Evolutionary conservation across 1,140 invertebrate species (phyloP), one percentile per base, ranked within the genome.

Genomic region (Hypsibius dujardini): DNA sequence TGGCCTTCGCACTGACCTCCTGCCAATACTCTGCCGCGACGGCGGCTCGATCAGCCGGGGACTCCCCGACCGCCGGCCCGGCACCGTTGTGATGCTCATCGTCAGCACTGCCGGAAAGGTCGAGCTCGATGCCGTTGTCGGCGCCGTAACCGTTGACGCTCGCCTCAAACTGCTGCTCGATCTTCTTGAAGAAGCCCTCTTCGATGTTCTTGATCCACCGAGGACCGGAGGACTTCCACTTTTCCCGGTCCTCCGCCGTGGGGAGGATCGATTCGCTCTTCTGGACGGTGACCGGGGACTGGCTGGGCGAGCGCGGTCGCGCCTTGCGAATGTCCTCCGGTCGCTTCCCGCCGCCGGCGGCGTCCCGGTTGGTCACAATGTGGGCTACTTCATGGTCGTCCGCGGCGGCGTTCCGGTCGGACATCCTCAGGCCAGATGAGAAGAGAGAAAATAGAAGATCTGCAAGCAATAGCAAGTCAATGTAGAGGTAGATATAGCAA

Each of bases 21-120:
- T 67, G 62, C 62, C 62, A 67, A 45, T 67, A 67, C 62, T 67
- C 62, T 12, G 12, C 42, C 3, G 62, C 62, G 12, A 67, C 62
- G 12, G 42, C 62, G 45, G 62, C 62, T 12, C 12, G 62, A 67
- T 67, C 62, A 12, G 62, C 62, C 7, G 12, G 12, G 12, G 45
- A 3, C 3, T 12, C 12, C 3, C 42, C 12, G 42, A 12, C 42
- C 12, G 12, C 3, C 12, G 42, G 7, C 3, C 3, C 7, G 12
- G 12, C 12, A 45, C 62, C 45, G 12, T 12, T 7, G 42, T 42
- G 12, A 3, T 67, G 12, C 12, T 67, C 62, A 15, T 67, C 62
- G 28, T 28, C 28, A 42, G 62, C 42, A 3, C 12, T 7, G 12
- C 62, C 12, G 12, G 62, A 67, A 7, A 67, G 3, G 42, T 67